Evolutionary conservation across 2,888 invertebrate species (phyloP), one percentile per base, ranked within the genome.

Genomic region (Candidula unifasciata): DNA sequence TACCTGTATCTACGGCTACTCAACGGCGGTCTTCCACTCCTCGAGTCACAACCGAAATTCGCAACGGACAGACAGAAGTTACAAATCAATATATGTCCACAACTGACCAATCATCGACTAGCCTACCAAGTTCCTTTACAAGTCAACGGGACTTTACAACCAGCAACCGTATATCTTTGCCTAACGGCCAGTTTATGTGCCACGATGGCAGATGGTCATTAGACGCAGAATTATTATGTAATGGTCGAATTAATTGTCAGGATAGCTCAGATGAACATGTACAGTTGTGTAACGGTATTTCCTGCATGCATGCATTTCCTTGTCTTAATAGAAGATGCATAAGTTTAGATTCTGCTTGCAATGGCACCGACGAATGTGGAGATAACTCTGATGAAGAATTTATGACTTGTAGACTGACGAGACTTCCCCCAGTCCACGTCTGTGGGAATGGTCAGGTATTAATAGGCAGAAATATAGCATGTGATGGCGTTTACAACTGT

Each of bases 401-500:
- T 44, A 10, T 13, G 8, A 44, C 13, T 10, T 44, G 44, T 44
- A 1, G 44, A 6, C 13, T 6, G 44, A 13, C 6, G 13, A 6
- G 8, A 10, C 0, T 13, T 44, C 13, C 44, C 8, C 6, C 6
- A 1, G 44, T 44, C 13, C 8, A 10, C 0, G 13, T 13, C 6
- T 44, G 44, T 13, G 44, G 8, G 27, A n/a, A 78, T 37, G 64
- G 64, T 10, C 64, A 78, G 10, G 27, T 78, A 21, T 21, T 78
- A 3, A 52, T 5, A 76, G 76, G 52, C 10, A 3, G 8, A 16
- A 35, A 44, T 21, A 78, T 57, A 2, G 21, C 21, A n/a, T 78
- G 78, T 33, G 60, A 78, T 64, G 78, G 78, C 16, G n/a, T 57
- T 10, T 27, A n/a, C 13, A 44, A 78, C 33, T 78, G 78, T 60